phyloP scores from a whole-genome alignment of 2,888 invertebrate genomes.

The Acronicta aceris region DNA sequence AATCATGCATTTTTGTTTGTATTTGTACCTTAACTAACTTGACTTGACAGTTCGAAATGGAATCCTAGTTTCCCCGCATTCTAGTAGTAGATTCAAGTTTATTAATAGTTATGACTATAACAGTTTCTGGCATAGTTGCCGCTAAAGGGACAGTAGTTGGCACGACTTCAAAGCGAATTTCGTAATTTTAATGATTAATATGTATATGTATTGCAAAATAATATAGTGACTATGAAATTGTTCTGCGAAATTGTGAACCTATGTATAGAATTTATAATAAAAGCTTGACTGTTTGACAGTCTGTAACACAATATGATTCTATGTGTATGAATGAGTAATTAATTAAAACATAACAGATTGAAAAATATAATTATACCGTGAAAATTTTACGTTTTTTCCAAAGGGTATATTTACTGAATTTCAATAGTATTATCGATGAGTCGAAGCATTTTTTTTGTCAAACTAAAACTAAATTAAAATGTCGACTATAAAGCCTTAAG shows the following conservation, averaged over 20 bases:
- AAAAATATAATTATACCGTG: background rate
- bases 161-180: constrained; percentile 53
- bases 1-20: constrained; percentile 53
- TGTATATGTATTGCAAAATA: constrained; percentile 37
- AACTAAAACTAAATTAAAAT: background rate
- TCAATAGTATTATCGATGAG: background rate
- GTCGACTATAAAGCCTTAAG: background rate
- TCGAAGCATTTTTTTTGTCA: background rate
- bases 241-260: constrained; percentile 49
- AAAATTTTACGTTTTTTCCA: background rate
- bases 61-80: constrained; percentile 35
- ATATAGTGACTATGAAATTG: constrained; percentile 64
- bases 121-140: constrained; percentile 65
- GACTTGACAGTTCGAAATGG: constrained; percentile 52
- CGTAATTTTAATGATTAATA: constrained; percentile 37
- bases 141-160: constrained; percentile 54
- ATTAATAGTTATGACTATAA: constrained; percentile 63
- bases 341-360: background rate
- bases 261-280: constrained; percentile 42
- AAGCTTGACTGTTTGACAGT: constrained; percentile 36
- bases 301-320: constrained; percentile 31
- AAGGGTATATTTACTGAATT: background rate
- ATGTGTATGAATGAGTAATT: background rate
- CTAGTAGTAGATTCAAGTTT: constrained; percentile 44
- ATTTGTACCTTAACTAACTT: constrained; percentile 50